A percentile compares a stretch with the other conserved stretches of the same genome.
These are phyloP conservation scores for Clarias batrachus DNA, from an alignment of 2,113 vertebrate genomes.

Conservation along the genomic window DNA sequence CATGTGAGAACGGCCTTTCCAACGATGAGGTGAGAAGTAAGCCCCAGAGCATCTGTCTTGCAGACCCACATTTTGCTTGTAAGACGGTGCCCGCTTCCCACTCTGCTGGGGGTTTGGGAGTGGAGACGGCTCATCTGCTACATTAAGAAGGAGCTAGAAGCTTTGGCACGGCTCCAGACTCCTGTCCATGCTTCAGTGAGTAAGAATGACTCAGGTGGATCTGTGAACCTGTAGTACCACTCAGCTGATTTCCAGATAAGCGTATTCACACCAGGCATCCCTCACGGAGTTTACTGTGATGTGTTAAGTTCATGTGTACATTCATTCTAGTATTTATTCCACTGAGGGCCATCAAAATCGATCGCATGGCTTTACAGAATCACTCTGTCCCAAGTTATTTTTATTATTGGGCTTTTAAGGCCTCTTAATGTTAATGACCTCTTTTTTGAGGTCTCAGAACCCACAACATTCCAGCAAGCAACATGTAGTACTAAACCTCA, in stretches of 20 bases:
- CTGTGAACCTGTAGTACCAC: conserved; percentile 19
- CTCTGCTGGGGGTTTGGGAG: conserved; percentile 33
- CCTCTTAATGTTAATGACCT: not conserved
- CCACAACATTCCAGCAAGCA: not conserved
- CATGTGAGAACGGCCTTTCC: conserved; percentile 60
- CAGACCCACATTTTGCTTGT: conserved; percentile 66
- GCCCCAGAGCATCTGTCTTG: conserved; percentile 68
- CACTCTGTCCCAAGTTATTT: not conserved
- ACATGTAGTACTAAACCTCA: not conserved
- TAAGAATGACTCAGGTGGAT: conserved; percentile 28
- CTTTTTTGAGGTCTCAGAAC: not conserved
- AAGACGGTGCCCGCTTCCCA: not conserved
- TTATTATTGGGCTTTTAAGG: not conserved
- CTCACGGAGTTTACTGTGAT: not conserved
- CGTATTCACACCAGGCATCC: not conserved
- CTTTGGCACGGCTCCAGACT: conserved; percentile 13
- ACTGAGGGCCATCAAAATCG: not conserved
- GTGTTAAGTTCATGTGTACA: not conserved
- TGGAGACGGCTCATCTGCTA: conserved; percentile 58
- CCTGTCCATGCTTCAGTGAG: conserved; percentile 22
- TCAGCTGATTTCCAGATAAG: conserved; percentile 9
- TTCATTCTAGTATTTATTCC: not conserved
- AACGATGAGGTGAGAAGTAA: conserved; percentile 59
- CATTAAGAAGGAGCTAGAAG: conserved; percentile 48
- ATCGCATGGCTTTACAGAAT: not conserved